Conservation (phyloP, 2,797 vertebrate species). For the Cheirogaleus major region DNA sequence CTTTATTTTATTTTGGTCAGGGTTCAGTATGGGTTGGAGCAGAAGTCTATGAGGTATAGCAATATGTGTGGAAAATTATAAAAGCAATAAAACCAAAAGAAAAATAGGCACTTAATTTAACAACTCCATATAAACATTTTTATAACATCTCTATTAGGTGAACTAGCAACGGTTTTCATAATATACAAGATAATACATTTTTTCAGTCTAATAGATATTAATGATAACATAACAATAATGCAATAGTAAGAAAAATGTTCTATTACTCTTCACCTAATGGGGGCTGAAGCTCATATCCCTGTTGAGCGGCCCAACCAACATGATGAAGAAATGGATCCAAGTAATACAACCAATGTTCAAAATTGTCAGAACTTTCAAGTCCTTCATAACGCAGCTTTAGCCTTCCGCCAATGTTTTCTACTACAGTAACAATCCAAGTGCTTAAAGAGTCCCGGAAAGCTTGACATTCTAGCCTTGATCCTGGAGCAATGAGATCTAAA, state of each 20-base stretch:
- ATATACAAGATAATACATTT: slow-evolving; percentile 5
- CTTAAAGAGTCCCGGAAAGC: slow-evolving; percentile 87
- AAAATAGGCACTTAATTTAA: slow-evolving; percentile 42
- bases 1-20: neutral
- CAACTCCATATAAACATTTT: neutral
- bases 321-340: slow-evolving; percentile 96
- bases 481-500: slow-evolving; percentile 93
- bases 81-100: slow-evolving; percentile 42
- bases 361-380: slow-evolving; percentile 89
- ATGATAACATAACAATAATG: neutral
- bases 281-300: slow-evolving; percentile 91
- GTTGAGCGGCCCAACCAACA: slow-evolving; percentile 94
- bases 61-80: slow-evolving; percentile 31
- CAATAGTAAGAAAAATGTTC: neutral
- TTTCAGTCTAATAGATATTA: slow-evolving; percentile 6
- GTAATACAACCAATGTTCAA: slow-evolving; percentile 94
- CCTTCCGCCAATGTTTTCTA: slow-evolving; percentile 95
- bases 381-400: slow-evolving; percentile 93
- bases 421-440: slow-evolving; percentile 93
- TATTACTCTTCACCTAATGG: slow-evolving; percentile 88
- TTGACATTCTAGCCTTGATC: slow-evolving; percentile 94
- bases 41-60: slow-evolving; percentile 4
- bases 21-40: neutral
- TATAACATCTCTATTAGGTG: neutral
- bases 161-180: slow-evolving; percentile 14